phyloP scores from a whole-genome alignment of 2,888 invertebrate species.

The Myathropa florea region DNA sequence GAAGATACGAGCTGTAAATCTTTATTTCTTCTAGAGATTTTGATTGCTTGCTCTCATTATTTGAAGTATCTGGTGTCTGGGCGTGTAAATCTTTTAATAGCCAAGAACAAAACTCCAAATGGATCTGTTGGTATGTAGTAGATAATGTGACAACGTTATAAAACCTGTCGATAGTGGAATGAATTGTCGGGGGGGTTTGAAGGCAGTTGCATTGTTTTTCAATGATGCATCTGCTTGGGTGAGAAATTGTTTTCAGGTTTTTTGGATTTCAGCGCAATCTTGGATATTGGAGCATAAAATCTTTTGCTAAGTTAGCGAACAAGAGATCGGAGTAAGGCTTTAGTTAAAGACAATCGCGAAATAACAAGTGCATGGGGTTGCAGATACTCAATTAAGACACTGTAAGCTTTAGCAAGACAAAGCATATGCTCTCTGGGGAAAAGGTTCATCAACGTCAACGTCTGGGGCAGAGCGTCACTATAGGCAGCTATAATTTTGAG shows the following conservation, averaged over 20 bases:
- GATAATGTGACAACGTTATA: not conserved
- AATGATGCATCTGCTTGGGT: not conserved
- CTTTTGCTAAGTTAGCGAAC: too few relatives aligned
- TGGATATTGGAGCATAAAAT: too few relatives aligned
- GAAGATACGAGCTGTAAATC: constrained; percentile 15
- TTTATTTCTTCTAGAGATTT: constrained; percentile 5
- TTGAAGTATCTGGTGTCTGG: constrained; percentile 13
- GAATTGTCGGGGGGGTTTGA: not conserved
- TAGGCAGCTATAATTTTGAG: too few relatives aligned
- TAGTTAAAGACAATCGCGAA: too few relatives aligned
- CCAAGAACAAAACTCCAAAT: not conserved
- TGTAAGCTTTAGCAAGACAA: too few relatives aligned
- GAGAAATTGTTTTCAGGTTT: not conserved
- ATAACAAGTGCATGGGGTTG: too few relatives aligned
- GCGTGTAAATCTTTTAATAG: constrained; percentile 2
- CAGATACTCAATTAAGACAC: too few relatives aligned
- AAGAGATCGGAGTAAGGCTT: too few relatives aligned
- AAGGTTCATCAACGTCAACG: too few relatives aligned
- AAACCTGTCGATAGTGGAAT: not conserved
- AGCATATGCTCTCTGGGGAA: too few relatives aligned
- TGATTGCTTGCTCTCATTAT: constrained; percentile 19
- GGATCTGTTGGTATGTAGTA: not conserved
- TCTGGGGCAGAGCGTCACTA: too few relatives aligned
- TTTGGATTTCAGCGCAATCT: not conserved
- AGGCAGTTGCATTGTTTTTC: not conserved